Conservation (phyloP, 1,140 invertebrate species). For the Galleria mellonella region DNA sequence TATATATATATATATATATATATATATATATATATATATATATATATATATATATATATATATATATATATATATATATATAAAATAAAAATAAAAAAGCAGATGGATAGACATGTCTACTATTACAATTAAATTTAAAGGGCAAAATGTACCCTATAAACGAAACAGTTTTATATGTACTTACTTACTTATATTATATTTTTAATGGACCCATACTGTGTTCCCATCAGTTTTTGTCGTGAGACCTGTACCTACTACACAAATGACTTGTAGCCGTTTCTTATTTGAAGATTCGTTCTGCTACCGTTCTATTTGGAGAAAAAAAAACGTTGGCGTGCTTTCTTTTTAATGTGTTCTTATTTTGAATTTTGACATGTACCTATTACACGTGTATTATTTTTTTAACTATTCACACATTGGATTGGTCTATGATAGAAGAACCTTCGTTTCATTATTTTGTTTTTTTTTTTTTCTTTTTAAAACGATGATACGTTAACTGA, state of each 20-base stretch:
- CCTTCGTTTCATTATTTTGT: slow-evolving; percentile 1
- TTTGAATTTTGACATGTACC: slow-evolving; percentile 7
- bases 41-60: too few species aligned
- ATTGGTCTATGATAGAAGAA: background rate
- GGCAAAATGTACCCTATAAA: too few species aligned
- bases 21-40: too few species aligned
- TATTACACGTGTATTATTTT: background rate
- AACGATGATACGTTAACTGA: background rate
- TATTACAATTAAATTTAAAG: too few species aligned
- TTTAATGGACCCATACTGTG: too few species aligned
- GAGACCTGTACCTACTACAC: slow-evolving; percentile 21
- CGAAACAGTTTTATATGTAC: too few species aligned
- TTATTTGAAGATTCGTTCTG: slow-evolving; percentile 40
- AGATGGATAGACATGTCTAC: too few species aligned
- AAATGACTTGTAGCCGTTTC: slow-evolving; percentile 32
- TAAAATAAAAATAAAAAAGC: too few species aligned
- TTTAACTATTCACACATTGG: background rate
- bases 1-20: too few species aligned
- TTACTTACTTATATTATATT: too few species aligned
- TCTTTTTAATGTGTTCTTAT: slow-evolving; percentile 19
- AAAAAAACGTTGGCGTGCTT: slow-evolving; percentile 16
- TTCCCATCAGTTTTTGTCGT: too few species aligned
- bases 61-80: too few species aligned
- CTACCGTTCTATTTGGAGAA: slow-evolving; percentile 28
- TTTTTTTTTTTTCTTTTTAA: background rate